Evolutionary conservation across 2,888 invertebrate genomes (phyloP).

Genomic region (Trachelus stipa): DNA sequence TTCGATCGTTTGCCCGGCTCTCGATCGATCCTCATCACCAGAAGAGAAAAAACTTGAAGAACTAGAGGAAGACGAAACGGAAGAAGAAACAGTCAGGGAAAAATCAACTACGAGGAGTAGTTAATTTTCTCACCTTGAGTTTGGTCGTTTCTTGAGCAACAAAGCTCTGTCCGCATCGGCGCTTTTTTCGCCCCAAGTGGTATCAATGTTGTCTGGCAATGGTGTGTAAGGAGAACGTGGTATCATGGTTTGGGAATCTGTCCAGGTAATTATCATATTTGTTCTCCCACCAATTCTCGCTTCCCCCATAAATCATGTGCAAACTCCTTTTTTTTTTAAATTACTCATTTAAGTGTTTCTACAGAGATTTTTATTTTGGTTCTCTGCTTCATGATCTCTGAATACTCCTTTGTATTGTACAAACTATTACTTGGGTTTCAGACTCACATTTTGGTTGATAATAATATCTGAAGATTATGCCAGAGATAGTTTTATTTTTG

Average conservation of each 20-base stretch:
- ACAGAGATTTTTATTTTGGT: neutral
- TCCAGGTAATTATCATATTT: slow-evolving; percentile 55
- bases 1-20: neutral
- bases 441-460: neutral
- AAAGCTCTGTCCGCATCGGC: slow-evolving; percentile 57
- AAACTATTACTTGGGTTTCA: neutral
- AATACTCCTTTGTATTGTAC: neutral
- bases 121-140: slow-evolving; percentile 1
- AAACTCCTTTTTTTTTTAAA: neutral
- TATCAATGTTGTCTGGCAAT: slow-evolving; percentile 84
- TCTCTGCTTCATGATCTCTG: neutral
- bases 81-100: neutral
- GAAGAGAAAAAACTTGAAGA: neutral
- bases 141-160: slow-evolving; percentile 28
- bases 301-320: neutral
- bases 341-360: neutral
- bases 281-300: neutral
- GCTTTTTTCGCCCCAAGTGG: slow-evolving; percentile 60
- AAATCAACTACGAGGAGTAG: neutral
- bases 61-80: neutral
- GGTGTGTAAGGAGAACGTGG: slow-evolving; percentile 97
- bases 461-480: neutral
- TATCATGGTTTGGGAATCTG: slow-evolving; percentile 94
- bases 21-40: neutral
- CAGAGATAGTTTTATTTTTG: neutral